These are phyloP conservation scores for Melanotus villosus DNA, from an alignment of 2,888 invertebrate genomes.

Conservation along the genomic window DNA sequence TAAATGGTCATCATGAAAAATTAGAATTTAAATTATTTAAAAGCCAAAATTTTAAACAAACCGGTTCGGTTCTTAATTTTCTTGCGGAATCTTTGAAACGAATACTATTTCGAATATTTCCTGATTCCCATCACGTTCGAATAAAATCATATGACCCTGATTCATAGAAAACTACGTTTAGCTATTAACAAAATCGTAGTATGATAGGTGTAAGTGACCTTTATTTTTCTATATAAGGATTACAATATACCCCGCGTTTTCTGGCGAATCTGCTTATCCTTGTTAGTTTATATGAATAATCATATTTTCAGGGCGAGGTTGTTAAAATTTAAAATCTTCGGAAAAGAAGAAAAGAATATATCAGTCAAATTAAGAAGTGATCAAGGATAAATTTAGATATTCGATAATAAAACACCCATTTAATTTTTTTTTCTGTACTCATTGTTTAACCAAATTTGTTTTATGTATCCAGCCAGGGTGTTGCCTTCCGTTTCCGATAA, in stretches of 20 bases:
- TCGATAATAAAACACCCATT: too few species aligned
- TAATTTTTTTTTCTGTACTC: too few species aligned
- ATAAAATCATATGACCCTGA: not conserved
- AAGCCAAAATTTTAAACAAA: too few species aligned
- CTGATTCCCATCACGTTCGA: not conserved
- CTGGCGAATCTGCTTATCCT: slow-evolving; percentile 4
- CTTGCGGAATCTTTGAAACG: too few species aligned
- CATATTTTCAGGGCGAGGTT: not conserved
- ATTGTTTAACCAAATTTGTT: not conserved
- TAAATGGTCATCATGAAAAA: too few species aligned
- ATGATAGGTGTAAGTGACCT: slow-evolving; percentile 24
- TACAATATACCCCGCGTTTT: slow-evolving; percentile 5
- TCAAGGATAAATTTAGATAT: slow-evolving; percentile 1
- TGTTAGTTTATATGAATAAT: not conserved
- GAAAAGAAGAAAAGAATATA: too few species aligned
- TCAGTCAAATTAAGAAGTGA: too few species aligned
- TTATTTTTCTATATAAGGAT: slow-evolving; percentile 13
- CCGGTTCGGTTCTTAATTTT: too few species aligned
- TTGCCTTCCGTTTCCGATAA: slow-evolving; percentile 20
- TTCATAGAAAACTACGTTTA: not conserved
- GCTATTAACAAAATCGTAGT: slow-evolving; percentile 10
- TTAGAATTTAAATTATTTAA: too few species aligned
- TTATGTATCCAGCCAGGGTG: too few species aligned
- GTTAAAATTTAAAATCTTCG: slow-evolving; percentile 6
- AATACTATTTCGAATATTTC: not conserved